Conservation (phyloP, 2,113 vertebrate species). For the Nyctereutes procyonoides region DNA sequence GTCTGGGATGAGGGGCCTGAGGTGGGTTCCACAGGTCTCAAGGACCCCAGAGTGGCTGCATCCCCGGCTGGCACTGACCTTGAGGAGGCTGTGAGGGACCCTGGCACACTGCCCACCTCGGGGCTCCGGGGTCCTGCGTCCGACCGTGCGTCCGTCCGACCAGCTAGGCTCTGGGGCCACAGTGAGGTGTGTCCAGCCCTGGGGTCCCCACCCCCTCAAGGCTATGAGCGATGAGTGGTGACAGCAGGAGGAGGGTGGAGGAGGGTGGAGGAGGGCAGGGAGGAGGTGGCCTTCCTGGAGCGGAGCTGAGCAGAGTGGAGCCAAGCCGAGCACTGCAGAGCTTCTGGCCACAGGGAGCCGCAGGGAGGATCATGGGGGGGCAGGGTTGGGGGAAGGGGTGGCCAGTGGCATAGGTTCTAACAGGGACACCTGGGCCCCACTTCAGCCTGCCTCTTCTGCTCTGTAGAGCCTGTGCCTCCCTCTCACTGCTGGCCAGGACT, state of each 20-base stretch:
- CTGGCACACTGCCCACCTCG: slow-evolving; percentile 77
- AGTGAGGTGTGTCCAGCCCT: slow-evolving; percentile 73
- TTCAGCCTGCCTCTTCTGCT: background rate
- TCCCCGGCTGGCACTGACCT: slow-evolving; percentile 75
- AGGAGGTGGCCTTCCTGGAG: slow-evolving; percentile 77
- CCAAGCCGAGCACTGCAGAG: slow-evolving; percentile 70
- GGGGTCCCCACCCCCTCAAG: slow-evolving; percentile 78
- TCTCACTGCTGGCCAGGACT: background rate
- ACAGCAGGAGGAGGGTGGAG: slow-evolving; percentile 59
- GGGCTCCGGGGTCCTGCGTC: slow-evolving; percentile 71
- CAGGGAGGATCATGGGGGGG: background rate
- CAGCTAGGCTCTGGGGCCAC: slow-evolving; percentile 59
- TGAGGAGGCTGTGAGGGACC: slow-evolving; percentile 66
- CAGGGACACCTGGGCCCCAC: slow-evolving; percentile 24
- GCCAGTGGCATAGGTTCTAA: background rate
- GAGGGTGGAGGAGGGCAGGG: slow-evolving; percentile 53
- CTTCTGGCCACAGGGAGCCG: slow-evolving; percentile 69
- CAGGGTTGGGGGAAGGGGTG: background rate
- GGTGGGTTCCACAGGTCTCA: background rate
- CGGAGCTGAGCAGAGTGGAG: slow-evolving; percentile 50
- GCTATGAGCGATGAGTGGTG: slow-evolving; percentile 74
- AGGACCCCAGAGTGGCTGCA: background rate
- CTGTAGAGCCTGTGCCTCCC: background rate
- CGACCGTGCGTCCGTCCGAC: slow-evolving; percentile 61
- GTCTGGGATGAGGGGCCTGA: background rate